These are phyloP conservation scores for Epinephelus moara DNA, from an alignment of 2,113 vertebrate genomes.

Conservation along the genomic window DNA sequence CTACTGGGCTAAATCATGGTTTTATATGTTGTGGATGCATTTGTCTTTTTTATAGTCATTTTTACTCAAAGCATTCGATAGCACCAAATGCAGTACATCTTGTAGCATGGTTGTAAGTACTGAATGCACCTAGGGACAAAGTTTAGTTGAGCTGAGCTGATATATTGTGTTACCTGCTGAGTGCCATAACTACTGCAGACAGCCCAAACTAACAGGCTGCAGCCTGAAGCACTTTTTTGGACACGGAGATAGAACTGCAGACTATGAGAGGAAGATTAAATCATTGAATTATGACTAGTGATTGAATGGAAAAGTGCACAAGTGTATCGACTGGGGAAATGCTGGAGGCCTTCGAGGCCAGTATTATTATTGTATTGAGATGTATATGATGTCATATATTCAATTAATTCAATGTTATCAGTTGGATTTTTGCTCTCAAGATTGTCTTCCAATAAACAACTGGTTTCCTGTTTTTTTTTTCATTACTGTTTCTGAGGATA, in stretches of 20 bases:
- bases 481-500: neutral
- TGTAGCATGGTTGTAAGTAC: constrained; percentile 74
- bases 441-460: constrained; percentile 84
- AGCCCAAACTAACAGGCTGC: constrained; percentile 34
- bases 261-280: neutral
- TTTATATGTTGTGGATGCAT: constrained; percentile 25
- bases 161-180: constrained; percentile 27
- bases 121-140: constrained; percentile 53
- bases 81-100: constrained; percentile 55
- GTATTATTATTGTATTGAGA: constrained; percentile 52
- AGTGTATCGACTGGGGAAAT: constrained; percentile 14
- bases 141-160: constrained; percentile 5
- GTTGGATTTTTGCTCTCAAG: constrained; percentile 67
- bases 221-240: constrained; percentile 55
- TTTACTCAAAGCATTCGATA: constrained; percentile 52
- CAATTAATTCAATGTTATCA: constrained; percentile 59
- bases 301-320: constrained; percentile 17
- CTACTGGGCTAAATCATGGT: constrained; percentile 26
- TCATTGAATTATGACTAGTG: too few relatives aligned
- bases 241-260: constrained; percentile 8
- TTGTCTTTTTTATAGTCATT: constrained; percentile 42
- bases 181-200: constrained; percentile 59
- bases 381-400: constrained; percentile 74
- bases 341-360: constrained; percentile 17
- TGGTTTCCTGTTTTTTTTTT: constrained; percentile 56